Evolutionary conservation across 2,797 vertebrate species (phyloP), one percentile per base, ranked within the genome.

Genomic region (Crocidura indochinensis): DNA sequence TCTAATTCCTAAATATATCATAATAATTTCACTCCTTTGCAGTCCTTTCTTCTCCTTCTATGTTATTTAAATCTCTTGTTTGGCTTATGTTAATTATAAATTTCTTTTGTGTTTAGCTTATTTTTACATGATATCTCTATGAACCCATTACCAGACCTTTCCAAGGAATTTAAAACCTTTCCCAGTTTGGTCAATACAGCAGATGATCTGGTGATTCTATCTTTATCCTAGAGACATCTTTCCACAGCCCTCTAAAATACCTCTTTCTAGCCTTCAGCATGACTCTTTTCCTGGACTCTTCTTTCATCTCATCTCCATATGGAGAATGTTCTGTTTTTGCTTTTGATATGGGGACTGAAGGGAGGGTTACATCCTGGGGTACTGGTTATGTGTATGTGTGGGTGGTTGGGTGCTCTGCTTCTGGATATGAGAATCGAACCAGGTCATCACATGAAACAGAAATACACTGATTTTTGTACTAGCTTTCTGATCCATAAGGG

Each of bases 31-130:
- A 1, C 20, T 77, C 10, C 56, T 26, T 88, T 82, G 3, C 14
- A 47, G 87, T 8, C 56, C 44, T 75, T 29, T n/a, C 65, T 62
- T 31, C 29, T 11, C 24, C 14, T 64, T 24, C 3, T 76, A 76
- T 12, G 60, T 2, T 29, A 27, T 12, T 77, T 67, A 81, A 47
- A 12, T 49, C 10, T 87, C 89, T 75, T 87, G 76, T 12, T 74
- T 72, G 53, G 49, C 64, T 80, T 62, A 49, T 83, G 20, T 73
- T 92, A 71, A 82, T 75, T 74, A 77, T 86, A 8, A 15, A 56
- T 76, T 93, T 20, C 44, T 81, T 87, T 78, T 87, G 72, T 14
- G 74, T 62, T 38, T 65, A 49, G 19, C 78, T 91, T 93, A 81
- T 68, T 86, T 87, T 77, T 65, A 29, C 68, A 9, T 68, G 10